Evolutionary conservation across 2,113 vertebrate genomes (phyloP).

Genomic region (Poeciliopsis occidentalis): DNA sequence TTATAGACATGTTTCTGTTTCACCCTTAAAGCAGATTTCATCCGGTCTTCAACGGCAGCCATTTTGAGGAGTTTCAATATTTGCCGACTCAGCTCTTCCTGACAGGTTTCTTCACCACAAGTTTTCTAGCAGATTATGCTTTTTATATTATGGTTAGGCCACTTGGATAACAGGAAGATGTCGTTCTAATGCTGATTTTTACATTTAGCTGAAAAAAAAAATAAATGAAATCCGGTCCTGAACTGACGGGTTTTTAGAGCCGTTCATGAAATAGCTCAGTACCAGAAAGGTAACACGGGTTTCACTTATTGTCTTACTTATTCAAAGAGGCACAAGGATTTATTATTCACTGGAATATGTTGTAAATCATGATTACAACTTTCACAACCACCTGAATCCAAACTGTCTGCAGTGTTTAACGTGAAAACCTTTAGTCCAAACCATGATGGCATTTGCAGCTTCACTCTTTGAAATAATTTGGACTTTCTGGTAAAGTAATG

Average conservation of each 20-base stretch:
- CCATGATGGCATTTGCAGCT: background rate
- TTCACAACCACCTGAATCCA: background rate
- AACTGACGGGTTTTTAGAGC: background rate
- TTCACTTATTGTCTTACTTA: background rate
- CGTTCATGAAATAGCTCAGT: no score
- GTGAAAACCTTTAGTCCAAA: conserved; percentile 6
- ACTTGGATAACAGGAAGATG: background rate
- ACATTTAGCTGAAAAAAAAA: background rate
- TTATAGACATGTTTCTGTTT: no score
- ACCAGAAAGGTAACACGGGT: no score
- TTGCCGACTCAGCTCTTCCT: background rate
- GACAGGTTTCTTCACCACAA: background rate
- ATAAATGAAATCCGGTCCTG: background rate
- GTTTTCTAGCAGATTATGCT: background rate
- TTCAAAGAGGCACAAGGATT: background rate
- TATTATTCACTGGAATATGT: background rate
- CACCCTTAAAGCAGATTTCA: background rate
- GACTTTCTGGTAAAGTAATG: conserved; percentile 31
- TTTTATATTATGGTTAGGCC: background rate
- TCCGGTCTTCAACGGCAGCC: background rate
- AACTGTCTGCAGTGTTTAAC: background rate
- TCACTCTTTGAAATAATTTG: conserved; percentile 4
- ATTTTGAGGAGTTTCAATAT: no score
- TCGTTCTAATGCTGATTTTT: background rate
- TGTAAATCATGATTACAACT: background rate